These are phyloP conservation scores for Mythimna albipuncta DNA, from an alignment of 2,888 invertebrate genomes.

Conservation along the genomic window DNA sequence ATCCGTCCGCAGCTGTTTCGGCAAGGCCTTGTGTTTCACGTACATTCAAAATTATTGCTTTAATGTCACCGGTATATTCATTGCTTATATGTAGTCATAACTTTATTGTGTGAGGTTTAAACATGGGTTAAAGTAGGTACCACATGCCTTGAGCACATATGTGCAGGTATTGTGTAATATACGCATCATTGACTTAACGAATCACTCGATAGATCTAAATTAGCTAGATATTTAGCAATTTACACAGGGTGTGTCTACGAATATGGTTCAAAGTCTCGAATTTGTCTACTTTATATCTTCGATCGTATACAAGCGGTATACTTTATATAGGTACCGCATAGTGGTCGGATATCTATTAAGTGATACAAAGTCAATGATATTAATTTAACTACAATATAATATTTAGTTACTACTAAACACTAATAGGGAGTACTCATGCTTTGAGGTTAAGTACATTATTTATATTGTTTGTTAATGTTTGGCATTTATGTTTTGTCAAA, in stretches of 20 bases:
- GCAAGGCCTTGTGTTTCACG: slow-evolving; percentile 33
- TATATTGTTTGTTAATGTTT: slow-evolving; percentile 33
- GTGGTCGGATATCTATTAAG: slow-evolving; percentile 48
- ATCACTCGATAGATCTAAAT: slow-evolving; percentile 56
- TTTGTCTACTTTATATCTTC: slow-evolving; percentile 49
- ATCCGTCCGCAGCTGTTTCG: slow-evolving; percentile 58
- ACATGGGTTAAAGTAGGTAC: slow-evolving; percentile 50
- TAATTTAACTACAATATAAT: slow-evolving; percentile 31
- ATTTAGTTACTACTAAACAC: slow-evolving; percentile 44
- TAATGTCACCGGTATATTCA: slow-evolving; percentile 21
- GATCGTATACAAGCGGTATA: slow-evolving; percentile 39
- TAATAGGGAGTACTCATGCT: slow-evolving; percentile 28
- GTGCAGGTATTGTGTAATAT: slow-evolving; percentile 39
- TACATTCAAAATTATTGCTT: slow-evolving; percentile 47
- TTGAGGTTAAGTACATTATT: slow-evolving; percentile 21
- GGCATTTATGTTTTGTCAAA: slow-evolving; percentile 55
- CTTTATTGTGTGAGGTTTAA: slow-evolving; percentile 46
- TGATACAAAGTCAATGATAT: slow-evolving; percentile 58
- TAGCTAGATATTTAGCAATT: slow-evolving; percentile 56
- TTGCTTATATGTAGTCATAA: slow-evolving; percentile 40
- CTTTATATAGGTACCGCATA: slow-evolving; percentile 34
- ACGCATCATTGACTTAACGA: slow-evolving; percentile 47
- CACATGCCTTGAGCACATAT: slow-evolving; percentile 22
- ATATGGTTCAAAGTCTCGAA: slow-evolving; percentile 52
- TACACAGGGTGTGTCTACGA: slow-evolving; percentile 49